Base-by-base conservation (phyloP, 2,113 vertebrate genomes). In the Malurus alboscapulatus region DNA sequence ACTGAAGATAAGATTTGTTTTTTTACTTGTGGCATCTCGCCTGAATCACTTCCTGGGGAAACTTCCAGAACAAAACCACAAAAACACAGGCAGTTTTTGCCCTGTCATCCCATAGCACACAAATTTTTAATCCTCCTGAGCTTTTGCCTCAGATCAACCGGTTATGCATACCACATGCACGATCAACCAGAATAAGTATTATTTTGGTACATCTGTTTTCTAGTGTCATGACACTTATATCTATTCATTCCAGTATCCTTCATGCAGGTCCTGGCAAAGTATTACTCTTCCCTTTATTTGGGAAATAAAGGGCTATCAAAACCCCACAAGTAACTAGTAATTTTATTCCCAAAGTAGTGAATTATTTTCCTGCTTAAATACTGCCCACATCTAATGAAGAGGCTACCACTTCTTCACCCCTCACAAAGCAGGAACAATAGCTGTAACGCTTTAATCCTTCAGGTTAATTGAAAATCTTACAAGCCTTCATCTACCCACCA, bases 381-480 rank as follows among this genome's bases (percentile, higher is more conserved):
- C 17, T 59, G 61, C 53, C 36, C 53, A 20, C 55, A 42, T 25
- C 38, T 77, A 84, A 91, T 36, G 26, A 79, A 66, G 17, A 83
- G 8, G 20, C 54, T 77, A 81, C 32, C 18, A 67, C 71, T 74
- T 90, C 51, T 74, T 84, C 68, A 90, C 42, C 47, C 88, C 67
- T 75, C 38, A 45, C 29, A 74, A 71, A 42, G n/a, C 65, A 87
- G 30, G 48, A 92, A 91, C 74, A 87, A 91, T 10, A 83, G 75
- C 57, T 68, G 22, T 47, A 86, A 72, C 22, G 48, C 40, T 92
- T 94, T 91, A 96, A 92, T 78, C 45, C 61, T 78, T 61, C 50
- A 81, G 90, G 76, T 91, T 96, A 96, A 96, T 85, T 94, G 91
- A 84, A 93, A 91, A 84, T 62, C 84, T 88, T 71, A 88, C 25